Evolutionary conservation across 2,797 vertebrate genomes (phyloP), one percentile per base, ranked within the genome.

Genomic region (Ficedula albicollis): DNA sequence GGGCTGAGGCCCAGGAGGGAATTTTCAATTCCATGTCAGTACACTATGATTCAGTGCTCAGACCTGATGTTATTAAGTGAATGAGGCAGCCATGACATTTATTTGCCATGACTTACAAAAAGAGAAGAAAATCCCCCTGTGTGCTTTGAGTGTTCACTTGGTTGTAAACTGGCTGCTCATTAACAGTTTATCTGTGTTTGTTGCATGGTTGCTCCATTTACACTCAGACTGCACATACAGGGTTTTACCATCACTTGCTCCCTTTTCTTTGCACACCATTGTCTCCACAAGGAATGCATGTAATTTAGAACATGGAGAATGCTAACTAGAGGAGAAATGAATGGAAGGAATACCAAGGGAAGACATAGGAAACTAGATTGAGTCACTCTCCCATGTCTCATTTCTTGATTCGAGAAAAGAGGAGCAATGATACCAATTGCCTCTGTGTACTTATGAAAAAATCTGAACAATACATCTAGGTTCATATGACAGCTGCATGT

Each of bases 401-500:
- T 39, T 88, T 78, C 66, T 82, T n/a, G 8, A n/a, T 64, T 75
- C 39, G 38, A 75, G 41, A 84, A 60, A 78, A 68, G 7, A 10
- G 25, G 12, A 75, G 16, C 0, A 1, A 75, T 68, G 8, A 49
- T 44, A 55, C 16, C 32, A 59, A 15, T 32, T 54, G 21, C 16
- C 15, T 52, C 19, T 34, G 12, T 56, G 29, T 67, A 49, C 14
- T 43, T 58, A 34, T 27, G 20, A 22, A 77, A 80, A 59, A 34
- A 9, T 0, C 1, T 1, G 2, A 36, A 15, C 9, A 19, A 8
- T 43, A 17, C 26, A 23, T 19, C 25, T 32, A 34, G 32, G 18
- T 52, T 73, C 23, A 76, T 32, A 49, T 44, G 66, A 19, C 16
- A 52, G 22, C 11, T 67, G 11, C 19, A 17, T 44, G 11, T 15